These are phyloP conservation scores for Marmota monax DNA, from an alignment of 2,113 vertebrate species.

Conservation along the genomic window DNA sequence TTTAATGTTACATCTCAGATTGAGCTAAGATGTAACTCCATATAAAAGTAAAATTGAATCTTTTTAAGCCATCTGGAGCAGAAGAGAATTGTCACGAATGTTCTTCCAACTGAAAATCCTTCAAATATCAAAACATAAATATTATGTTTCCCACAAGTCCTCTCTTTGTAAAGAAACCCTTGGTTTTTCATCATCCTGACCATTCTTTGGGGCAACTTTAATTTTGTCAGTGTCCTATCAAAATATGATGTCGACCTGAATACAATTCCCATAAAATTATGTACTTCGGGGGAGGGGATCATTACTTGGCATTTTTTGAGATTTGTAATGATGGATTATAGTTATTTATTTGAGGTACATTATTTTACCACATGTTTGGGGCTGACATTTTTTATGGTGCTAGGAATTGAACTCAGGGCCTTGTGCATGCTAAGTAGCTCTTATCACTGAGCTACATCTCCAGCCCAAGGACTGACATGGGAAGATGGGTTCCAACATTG, in stretches of 20 bases:
- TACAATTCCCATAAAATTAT: not conserved
- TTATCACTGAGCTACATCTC: not conserved
- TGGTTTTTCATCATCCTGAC: conserved; percentile 2
- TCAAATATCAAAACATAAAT: conserved; percentile 41
- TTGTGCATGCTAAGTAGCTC: not conserved
- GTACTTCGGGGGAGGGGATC: not conserved
- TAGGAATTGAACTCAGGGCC: not conserved
- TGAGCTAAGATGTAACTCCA: conserved; percentile 32
- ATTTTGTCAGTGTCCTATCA: not conserved
- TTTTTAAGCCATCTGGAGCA: conserved; percentile 42
- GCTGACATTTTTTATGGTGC: not conserved
- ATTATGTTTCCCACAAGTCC: not conserved
- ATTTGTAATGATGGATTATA: not conserved
- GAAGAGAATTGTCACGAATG: conserved; percentile 47
- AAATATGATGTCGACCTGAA: conserved; percentile 13
- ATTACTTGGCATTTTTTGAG: conserved; percentile 17
- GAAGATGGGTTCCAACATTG: not conserved
- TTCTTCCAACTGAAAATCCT: conserved; percentile 46
- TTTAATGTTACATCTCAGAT: conserved; percentile 51
- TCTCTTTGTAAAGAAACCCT: conserved; percentile 15
- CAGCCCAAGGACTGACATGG: not conserved
- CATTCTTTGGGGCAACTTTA: not conserved
- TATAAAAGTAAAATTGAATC: conserved; percentile 28
- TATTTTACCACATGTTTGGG: conserved; percentile 1
- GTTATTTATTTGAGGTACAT: conserved; percentile 22